Conservation (phyloP, 1,140 invertebrate genomes). For the Papilio dardanus region DNA sequence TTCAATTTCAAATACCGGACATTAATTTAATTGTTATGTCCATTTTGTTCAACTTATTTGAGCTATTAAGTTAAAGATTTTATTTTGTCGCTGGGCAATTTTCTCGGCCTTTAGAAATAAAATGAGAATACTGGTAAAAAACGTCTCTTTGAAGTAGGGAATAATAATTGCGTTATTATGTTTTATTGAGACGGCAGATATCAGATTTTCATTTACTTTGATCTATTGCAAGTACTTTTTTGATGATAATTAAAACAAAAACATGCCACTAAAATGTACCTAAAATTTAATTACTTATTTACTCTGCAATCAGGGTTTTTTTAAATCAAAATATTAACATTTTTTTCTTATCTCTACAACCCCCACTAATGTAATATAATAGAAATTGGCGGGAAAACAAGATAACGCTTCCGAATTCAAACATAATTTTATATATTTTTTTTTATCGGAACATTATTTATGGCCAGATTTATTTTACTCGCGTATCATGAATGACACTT, state of each 20-base stretch:
- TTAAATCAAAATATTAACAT: background rate
- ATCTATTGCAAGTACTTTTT: background rate
- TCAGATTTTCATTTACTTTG: constrained; percentile 21
- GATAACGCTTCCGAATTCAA: background rate
- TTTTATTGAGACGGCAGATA: background rate
- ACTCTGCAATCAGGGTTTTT: too few species aligned
- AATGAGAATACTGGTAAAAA: constrained; percentile 11
- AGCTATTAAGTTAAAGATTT: background rate
- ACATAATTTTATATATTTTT: background rate
- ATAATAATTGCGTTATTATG: constrained; percentile 12
- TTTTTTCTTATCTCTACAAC: background rate
- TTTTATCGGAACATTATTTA: background rate
- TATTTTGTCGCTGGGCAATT: background rate
- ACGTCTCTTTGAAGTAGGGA: background rate
- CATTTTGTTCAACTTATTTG: background rate
- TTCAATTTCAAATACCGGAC: background rate
- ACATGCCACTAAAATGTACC: background rate
- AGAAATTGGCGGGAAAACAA: background rate
- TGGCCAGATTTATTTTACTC: background rate
- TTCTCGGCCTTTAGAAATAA: background rate
- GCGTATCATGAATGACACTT: background rate
- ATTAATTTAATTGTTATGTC: background rate
- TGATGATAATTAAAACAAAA: background rate
- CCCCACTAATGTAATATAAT: background rate
- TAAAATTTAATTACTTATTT: background rate